Evolutionary conservation across 2,113 vertebrate genomes (phyloP).

Genomic region (Diglossa brunneiventris): DNA sequence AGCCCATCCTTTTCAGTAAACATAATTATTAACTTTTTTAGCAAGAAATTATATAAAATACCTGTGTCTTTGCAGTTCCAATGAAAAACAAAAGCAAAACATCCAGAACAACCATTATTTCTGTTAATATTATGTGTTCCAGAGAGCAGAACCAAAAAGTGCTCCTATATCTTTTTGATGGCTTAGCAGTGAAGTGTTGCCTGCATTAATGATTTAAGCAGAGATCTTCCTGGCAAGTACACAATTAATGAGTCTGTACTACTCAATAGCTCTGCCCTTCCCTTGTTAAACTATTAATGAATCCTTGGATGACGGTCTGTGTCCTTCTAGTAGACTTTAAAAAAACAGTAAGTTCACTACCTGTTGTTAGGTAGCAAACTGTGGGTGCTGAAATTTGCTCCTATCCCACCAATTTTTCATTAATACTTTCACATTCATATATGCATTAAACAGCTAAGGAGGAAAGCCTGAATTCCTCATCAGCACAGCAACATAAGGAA

Average conservation of each 20-base stretch:
- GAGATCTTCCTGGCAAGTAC: slow-evolving; percentile 82
- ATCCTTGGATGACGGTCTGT: slow-evolving; percentile 80
- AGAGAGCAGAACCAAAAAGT: slow-evolving; percentile 66
- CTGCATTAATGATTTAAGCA: slow-evolving; percentile 93
- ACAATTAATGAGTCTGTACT: slow-evolving; percentile 93
- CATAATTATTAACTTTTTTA: background rate
- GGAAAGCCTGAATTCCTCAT: slow-evolving; percentile 24
- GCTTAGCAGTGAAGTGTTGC: slow-evolving; percentile 75
- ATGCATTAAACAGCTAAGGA: slow-evolving; percentile 6
- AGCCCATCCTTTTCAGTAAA: background rate
- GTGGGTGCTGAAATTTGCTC: slow-evolving; percentile 43
- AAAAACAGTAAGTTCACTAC: slow-evolving; percentile 7
- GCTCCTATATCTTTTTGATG: slow-evolving; percentile 61
- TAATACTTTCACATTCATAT: background rate
- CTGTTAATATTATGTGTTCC: slow-evolving; percentile 56
- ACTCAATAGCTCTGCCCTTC: slow-evolving; percentile 86
- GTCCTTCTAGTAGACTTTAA: slow-evolving; percentile 42
- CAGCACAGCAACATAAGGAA: slow-evolving; percentile 39
- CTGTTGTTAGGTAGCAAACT: slow-evolving; percentile 49
- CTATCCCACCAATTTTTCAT: slow-evolving; percentile 24
- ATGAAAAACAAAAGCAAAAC: slow-evolving; percentile 67
- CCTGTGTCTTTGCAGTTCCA: slow-evolving; percentile 75
- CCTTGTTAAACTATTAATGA: slow-evolving; percentile 88
- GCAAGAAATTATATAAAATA: slow-evolving; percentile 56
- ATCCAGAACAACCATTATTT: slow-evolving; percentile 64